phyloP scores from a whole-genome alignment of 2,888 invertebrate genomes.

The Cheiracanthium punctorium region DNA sequence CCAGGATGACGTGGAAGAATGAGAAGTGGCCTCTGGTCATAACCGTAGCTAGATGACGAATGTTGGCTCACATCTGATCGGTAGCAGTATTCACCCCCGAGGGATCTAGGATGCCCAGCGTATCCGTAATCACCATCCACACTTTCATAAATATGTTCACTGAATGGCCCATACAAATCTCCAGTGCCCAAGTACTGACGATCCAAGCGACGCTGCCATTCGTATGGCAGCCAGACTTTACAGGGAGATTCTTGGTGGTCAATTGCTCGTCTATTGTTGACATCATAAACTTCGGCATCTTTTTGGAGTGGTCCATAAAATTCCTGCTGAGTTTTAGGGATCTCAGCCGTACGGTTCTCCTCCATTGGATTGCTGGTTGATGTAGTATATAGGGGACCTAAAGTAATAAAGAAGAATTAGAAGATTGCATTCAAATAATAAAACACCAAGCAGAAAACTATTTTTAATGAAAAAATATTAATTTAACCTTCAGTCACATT shows the following conservation, averaged over 20 bases:
- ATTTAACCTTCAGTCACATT: too few relatives aligned
- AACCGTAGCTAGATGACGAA: constrained; percentile 71
- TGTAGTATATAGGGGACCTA: constrained; percentile 70
- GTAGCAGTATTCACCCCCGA: constrained; percentile 66
- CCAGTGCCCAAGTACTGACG: constrained; percentile 65
- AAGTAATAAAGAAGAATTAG: too few relatives aligned
- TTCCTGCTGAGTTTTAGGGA: constrained; percentile 48
- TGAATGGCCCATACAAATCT: constrained; percentile 61
- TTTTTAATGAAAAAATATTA: too few relatives aligned
- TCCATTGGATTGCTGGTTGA: constrained; percentile 59
- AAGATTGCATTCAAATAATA: not conserved
- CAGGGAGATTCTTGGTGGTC: constrained; percentile 63
- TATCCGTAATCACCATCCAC: constrained; percentile 71
- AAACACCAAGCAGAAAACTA: too few relatives aligned
- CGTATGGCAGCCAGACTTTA: constrained; percentile 66
- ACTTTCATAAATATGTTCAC: constrained; percentile 76
- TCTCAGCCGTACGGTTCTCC: constrained; percentile 65
- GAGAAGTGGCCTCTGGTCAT: constrained; percentile 71
- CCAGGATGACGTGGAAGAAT: constrained; percentile 59
- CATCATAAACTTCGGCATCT: constrained; percentile 57
- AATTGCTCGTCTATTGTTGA: constrained; percentile 22
- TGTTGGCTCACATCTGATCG: constrained; percentile 71
- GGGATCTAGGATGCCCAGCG: constrained; percentile 57
- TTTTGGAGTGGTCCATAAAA: constrained; percentile 65
- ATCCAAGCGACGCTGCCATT: constrained; percentile 64